phyloP scores from a whole-genome alignment of 2,797 vertebrate genomes.

The Anniella stebbinsi region DNA sequence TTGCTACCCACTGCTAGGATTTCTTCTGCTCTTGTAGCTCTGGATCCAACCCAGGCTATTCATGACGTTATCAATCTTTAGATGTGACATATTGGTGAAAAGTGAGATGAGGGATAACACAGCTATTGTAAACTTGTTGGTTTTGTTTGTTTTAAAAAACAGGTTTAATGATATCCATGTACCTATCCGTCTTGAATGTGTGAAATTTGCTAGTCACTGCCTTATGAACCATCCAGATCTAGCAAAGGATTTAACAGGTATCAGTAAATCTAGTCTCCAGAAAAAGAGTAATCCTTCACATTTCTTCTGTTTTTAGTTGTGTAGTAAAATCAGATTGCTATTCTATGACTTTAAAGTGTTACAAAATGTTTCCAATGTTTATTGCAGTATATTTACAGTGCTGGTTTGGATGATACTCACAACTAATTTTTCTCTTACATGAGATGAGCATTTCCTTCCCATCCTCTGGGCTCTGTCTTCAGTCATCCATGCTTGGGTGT shows the following conservation, averaged over 20 bases:
- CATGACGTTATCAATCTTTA: background rate
- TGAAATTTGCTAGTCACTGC: slow-evolving; percentile 98
- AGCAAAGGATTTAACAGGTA: slow-evolving; percentile 98
- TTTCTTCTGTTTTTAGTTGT: background rate
- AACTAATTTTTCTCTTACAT: no score
- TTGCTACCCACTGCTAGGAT: background rate
- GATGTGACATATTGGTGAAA: background rate
- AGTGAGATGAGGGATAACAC: background rate
- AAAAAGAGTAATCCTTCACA: background rate
- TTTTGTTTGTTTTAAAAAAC: slow-evolving; percentile 40
- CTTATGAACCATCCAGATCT: slow-evolving; percentile 98
- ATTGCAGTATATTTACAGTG: background rate
- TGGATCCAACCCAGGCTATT: background rate
- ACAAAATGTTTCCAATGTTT: background rate
- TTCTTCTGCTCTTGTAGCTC: background rate
- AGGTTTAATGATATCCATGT: slow-evolving; percentile 99
- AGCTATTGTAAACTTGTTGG: slow-evolving; percentile 44
- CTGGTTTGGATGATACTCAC: background rate
- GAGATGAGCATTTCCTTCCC: background rate
- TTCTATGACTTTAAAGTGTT: background rate
- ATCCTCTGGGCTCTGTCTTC: background rate
- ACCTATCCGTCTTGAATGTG: slow-evolving; percentile 96
- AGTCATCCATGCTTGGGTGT: background rate
- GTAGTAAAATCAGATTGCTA: background rate
- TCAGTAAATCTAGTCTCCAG: background rate